Conservation (phyloP, 2,113 vertebrate genomes). For the Empidonax alnorum region DNA sequence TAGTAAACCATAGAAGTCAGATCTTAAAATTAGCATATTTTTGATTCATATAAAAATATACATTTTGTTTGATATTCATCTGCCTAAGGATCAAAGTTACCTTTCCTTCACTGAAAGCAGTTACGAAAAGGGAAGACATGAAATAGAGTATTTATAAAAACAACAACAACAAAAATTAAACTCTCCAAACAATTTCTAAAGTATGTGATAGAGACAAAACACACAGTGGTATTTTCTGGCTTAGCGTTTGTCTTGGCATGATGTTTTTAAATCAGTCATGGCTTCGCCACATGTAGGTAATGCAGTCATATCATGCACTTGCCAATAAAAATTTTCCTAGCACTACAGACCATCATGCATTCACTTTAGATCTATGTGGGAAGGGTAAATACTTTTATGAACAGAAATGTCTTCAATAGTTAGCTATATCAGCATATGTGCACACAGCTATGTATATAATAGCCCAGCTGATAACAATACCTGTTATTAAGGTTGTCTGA, state of each 20-base stretch:
- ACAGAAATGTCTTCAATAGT: not conserved
- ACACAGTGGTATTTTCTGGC: not conserved
- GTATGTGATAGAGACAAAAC: not conserved
- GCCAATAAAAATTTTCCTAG: conserved; percentile 16
- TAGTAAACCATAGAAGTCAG: not conserved
- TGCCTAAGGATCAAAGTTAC: not conserved
- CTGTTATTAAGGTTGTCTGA: not conserved
- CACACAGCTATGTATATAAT: not conserved
- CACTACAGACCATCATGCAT: not conserved
- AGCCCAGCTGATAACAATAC: not conserved
- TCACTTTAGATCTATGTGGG: not conserved
- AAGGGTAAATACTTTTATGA: not conserved
- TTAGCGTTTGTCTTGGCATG: not conserved
- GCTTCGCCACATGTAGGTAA: conserved; percentile 31
- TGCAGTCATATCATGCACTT: not conserved
- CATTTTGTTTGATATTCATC: not conserved
- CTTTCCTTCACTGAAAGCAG: not conserved
- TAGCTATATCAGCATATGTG: not conserved
- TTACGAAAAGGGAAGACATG: not conserved
- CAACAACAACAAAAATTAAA: not conserved
- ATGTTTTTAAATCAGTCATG: not conserved
- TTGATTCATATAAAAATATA: not conserved
- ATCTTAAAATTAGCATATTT: not conserved
- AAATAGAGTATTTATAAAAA: not conserved
- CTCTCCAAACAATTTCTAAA: not conserved